Conservation (phyloP, 2,113 vertebrate genomes). For the Cricetomys ansorgei region DNA sequence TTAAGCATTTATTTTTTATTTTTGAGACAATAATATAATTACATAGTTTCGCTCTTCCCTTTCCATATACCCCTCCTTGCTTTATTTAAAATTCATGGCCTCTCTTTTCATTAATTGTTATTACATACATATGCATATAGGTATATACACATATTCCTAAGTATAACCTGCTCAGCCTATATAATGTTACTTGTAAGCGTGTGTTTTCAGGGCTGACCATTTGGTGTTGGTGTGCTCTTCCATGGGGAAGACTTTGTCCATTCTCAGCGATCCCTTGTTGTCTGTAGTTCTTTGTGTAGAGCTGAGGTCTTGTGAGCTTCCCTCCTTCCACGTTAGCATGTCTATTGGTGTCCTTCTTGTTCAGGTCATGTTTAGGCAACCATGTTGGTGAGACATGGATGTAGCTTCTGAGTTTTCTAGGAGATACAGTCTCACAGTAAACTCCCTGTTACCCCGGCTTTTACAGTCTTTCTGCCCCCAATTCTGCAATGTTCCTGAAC, state of each 20-base stretch:
- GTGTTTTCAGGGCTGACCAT: background rate
- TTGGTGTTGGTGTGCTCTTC: too few species aligned
- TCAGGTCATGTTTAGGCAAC: background rate
- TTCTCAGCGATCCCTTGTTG: too few species aligned
- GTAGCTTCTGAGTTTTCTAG: background rate
- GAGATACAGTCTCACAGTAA: background rate
- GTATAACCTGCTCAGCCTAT: background rate
- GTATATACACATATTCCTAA: background rate
- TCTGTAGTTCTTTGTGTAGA: background rate
- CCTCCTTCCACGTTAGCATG: background rate
- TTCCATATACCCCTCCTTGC: background rate
- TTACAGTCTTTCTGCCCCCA: background rate
- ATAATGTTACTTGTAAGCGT: background rate
- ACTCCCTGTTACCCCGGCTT: background rate
- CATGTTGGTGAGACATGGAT: background rate
- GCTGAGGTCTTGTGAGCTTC: background rate
- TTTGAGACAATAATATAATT: background rate
- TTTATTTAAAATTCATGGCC: background rate
- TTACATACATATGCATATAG: background rate
- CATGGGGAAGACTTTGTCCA: background rate
- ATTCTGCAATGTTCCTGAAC: background rate
- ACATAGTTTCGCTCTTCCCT: background rate
- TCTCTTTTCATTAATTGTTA: background rate
- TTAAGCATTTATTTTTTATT: background rate
- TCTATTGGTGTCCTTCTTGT: background rate